Conservation (phyloP, 2,888 invertebrate genomes). For the Erynnis tages region DNA sequence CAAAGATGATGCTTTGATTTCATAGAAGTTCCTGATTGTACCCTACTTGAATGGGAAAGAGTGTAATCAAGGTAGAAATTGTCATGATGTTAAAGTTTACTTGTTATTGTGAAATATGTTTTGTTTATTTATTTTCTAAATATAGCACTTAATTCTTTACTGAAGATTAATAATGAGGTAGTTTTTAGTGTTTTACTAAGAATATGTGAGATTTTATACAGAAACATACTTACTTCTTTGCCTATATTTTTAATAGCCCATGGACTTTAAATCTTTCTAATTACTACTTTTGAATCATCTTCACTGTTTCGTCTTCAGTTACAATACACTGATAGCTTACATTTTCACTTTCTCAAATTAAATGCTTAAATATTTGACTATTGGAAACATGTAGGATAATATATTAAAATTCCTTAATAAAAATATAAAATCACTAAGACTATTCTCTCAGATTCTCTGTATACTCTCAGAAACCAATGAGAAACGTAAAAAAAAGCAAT, state of each 20-base stretch:
- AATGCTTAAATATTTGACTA: background rate
- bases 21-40: background rate
- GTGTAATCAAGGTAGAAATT: background rate
- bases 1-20: background rate
- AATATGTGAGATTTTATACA: too few species aligned
- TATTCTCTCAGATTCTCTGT: too few species aligned
- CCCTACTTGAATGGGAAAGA: background rate
- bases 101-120: background rate
- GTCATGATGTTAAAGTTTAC: background rate
- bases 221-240: too few species aligned
- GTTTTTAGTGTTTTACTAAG: too few species aligned
- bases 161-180: too few species aligned
- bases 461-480: background rate
- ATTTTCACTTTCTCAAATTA: too few species aligned
- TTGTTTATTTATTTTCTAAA: background rate
- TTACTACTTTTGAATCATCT: too few species aligned
- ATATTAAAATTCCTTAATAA: too few species aligned
- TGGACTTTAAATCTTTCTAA: too few species aligned
- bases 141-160: background rate
- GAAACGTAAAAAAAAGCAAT: constrained; percentile 9
- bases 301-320: background rate
- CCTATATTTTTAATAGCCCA: too few species aligned
- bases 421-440: too few species aligned
- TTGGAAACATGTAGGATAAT: too few species aligned
- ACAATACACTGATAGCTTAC: background rate